Percentiles rank a stretch among this genome's conserved stretches.
Conservation (phyloP, 2,888 invertebrate species). For the Bhutanitis thaidina region DNA sequence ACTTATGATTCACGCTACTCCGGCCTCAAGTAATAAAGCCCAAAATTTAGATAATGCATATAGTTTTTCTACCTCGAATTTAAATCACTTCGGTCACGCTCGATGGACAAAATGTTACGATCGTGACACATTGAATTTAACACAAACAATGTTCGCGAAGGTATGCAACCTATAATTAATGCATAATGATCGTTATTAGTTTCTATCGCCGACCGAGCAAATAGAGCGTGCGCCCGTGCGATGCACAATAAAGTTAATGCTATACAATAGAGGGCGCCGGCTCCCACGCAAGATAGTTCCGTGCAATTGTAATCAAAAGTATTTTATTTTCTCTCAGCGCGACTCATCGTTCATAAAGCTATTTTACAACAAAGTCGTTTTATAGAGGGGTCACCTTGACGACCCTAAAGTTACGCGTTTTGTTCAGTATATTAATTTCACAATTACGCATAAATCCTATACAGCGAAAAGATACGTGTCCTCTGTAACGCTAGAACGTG, state of each 20-base stretch:
- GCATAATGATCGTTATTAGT: slow-evolving; percentile 66
- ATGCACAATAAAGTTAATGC: slow-evolving; percentile 64
- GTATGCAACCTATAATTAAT: slow-evolving; percentile 65
- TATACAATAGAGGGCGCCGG: slow-evolving; percentile 54
- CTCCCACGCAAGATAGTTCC: slow-evolving; percentile 58
- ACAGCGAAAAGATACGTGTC: background rate
- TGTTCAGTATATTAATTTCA: background rate
- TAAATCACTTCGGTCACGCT: slow-evolving; percentile 50
- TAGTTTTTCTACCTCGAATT: slow-evolving; percentile 30
- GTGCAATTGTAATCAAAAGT: slow-evolving; percentile 59
- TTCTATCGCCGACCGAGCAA: slow-evolving; percentile 64
- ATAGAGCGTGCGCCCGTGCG: slow-evolving; percentile 67
- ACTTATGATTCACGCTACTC: slow-evolving; percentile 38
- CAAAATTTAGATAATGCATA: slow-evolving; percentile 23
- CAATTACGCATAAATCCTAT: background rate
- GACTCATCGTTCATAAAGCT: slow-evolving; percentile 36
- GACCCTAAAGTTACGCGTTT: background rate
- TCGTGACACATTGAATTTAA: slow-evolving; percentile 34
- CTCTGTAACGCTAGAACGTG: background rate
- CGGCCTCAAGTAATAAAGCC: slow-evolving; percentile 21
- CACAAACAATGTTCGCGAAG: slow-evolving; percentile 47
- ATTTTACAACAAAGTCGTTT: slow-evolving; percentile 36
- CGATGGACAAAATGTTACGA: slow-evolving; percentile 49
- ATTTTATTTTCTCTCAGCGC: slow-evolving; percentile 52
- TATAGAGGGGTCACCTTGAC: background rate